Conservation (phyloP, 2,797 vertebrate genomes). For the Pelobates cultripes region DNA sequence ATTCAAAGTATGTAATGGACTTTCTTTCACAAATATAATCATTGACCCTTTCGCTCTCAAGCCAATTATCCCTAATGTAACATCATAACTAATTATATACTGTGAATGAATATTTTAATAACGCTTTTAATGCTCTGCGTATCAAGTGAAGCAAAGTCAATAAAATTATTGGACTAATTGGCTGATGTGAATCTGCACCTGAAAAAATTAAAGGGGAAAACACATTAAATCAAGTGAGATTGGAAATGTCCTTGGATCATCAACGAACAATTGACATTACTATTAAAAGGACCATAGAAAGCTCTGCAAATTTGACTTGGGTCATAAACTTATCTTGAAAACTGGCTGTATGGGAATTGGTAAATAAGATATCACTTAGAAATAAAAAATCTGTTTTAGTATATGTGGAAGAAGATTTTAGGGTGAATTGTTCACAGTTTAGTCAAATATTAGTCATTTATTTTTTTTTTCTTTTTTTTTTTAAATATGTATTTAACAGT, state of each 20-base stretch:
- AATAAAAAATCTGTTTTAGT: too few relatives aligned
- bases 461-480: too few relatives aligned
- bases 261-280: constrained; percentile 1
- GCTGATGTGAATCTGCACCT: constrained; percentile 61
- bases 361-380: too few relatives aligned
- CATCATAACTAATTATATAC: constrained; percentile 66
- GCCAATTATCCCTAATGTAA: constrained; percentile 63
- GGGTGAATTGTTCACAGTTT: too few relatives aligned
- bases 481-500: too few relatives aligned
- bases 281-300: constrained; percentile 19
- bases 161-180: constrained; percentile 67
- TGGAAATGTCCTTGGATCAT: constrained; percentile 23
- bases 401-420: too few relatives aligned
- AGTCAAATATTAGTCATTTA: too few relatives aligned
- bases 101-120: constrained; percentile 66
- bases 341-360: background rate
- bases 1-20: constrained; percentile 30
- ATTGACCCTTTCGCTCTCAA: constrained; percentile 66
- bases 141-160: constrained; percentile 64
- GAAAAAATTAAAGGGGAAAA: constrained; percentile 59
- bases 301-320: background rate
- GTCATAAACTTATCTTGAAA: background rate
- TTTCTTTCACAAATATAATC: constrained; percentile 60
- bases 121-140: constrained; percentile 69
- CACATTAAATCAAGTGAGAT: constrained; percentile 11